phyloP scores from a whole-genome alignment of 1,140 invertebrate species.

The Aphidius gifuensis region DNA sequence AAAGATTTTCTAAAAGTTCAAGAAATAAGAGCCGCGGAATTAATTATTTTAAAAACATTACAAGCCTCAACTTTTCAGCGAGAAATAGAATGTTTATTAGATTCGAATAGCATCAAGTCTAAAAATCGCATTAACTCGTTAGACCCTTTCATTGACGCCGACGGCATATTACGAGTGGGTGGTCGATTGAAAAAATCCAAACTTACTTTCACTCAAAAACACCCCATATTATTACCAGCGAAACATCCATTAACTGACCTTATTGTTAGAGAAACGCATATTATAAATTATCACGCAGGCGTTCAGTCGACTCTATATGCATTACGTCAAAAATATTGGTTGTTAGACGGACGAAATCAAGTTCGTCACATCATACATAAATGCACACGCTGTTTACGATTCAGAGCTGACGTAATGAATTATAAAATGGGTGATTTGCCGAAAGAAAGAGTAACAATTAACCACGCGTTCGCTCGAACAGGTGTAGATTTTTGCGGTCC shows the following conservation, averaged over 20 bases:
- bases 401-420: slow-evolving; percentile 15
- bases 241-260: slow-evolving; percentile 12
- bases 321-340: slow-evolving; percentile 27
- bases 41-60: neutral
- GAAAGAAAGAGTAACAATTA: slow-evolving; percentile 27
- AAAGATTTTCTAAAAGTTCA: neutral
- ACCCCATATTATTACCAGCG: slow-evolving; percentile 24
- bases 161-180: slow-evolving; percentile 34
- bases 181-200: slow-evolving; percentile 24
- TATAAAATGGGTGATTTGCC: slow-evolving; percentile 40
- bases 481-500: slow-evolving; percentile 42
- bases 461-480: slow-evolving; percentile 35
- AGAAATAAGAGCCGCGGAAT: slow-evolving; percentile 10
- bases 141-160: slow-evolving; percentile 31
- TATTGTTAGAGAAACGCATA: slow-evolving; percentile 9
- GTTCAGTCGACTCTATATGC: slow-evolving; percentile 15
- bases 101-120: too few species aligned
- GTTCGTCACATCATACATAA: slow-evolving; percentile 16
- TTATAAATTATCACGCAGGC: slow-evolving; percentile 18
- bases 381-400: slow-evolving; percentile 23
- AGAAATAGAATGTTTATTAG: too few species aligned
- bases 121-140: neutral
- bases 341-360: slow-evolving; percentile 14
- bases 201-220: neutral
- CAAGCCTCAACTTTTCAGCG: slow-evolving; percentile 2